Conservation (phyloP, 2,888 invertebrate species). For the Julus scanicus region DNA sequence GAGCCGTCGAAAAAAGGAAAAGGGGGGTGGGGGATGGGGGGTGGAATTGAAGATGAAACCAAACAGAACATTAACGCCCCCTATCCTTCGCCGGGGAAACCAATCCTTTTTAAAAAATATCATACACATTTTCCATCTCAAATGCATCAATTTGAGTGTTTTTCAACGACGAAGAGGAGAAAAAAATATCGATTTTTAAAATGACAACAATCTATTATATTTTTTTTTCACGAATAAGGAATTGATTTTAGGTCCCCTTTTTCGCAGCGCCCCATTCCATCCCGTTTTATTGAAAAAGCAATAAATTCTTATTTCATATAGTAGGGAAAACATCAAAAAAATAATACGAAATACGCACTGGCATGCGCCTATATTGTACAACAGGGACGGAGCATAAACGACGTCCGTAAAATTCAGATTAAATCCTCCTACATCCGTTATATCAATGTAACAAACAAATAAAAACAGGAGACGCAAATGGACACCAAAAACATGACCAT, state of each 20-base stretch:
- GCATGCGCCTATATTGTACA: conserved; percentile 8
- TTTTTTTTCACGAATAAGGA: conserved; percentile 31
- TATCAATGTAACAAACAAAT: too few species aligned
- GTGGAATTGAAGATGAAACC: neutral
- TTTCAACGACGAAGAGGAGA: neutral
- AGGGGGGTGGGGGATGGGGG: neutral
- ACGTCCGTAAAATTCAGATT: conserved; percentile 14
- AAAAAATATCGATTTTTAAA: conserved; percentile 33
- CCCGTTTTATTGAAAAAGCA: conserved; percentile 33
- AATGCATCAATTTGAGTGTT: conserved; percentile 33
- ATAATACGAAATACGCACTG: conserved; percentile 5
- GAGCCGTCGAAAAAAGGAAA: neutral
- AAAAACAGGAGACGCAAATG: too few species aligned
- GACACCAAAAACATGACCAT: too few species aligned
- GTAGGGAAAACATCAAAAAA: neutral
- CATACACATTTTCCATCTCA: neutral
- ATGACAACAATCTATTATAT: conserved; percentile 33
- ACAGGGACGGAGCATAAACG: neutral
- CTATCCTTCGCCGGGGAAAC: neutral
- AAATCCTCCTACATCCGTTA: neutral
- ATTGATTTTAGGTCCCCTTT: conserved; percentile 15
- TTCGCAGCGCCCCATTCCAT: neutral
- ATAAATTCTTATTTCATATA: conserved; percentile 27
- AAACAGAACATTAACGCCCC: neutral
- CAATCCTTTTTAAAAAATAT: conserved; percentile 29